Conservation (phyloP, 2,888 invertebrate genomes). For the Trachelus stipa region DNA sequence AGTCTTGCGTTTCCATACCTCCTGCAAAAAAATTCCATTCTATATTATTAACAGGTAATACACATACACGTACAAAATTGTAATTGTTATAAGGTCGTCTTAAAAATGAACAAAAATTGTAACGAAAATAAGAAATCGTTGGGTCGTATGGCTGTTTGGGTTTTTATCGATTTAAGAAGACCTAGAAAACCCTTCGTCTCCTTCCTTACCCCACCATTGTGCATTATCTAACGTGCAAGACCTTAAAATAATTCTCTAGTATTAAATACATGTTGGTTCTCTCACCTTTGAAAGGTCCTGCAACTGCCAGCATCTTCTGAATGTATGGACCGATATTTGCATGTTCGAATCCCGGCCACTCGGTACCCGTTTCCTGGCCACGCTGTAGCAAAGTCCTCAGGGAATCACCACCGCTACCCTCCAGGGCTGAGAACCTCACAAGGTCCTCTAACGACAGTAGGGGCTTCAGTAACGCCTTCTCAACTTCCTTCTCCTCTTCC, state of each 20-base stretch:
- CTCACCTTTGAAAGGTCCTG: constrained; percentile 61
- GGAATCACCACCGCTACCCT: constrained; percentile 67
- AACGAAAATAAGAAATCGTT: neutral
- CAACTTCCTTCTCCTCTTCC: constrained; percentile 73
- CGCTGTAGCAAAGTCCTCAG: constrained; percentile 69
- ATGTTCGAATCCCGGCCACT: constrained; percentile 69
- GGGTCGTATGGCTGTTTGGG: constrained; percentile 23
- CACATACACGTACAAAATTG: neutral
- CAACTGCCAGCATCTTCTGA: constrained; percentile 68
- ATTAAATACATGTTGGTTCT: neutral
- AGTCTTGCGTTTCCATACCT: constrained; percentile 64
- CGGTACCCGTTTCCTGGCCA: constrained; percentile 65
- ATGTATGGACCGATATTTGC: constrained; percentile 70
- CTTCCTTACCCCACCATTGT: neutral
- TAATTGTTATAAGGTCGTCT: neutral
- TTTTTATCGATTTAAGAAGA: constrained; percentile 65
- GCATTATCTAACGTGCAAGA: neutral
- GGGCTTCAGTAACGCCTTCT: constrained; percentile 71
- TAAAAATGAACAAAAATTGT: neutral
- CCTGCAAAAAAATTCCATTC: neutral
- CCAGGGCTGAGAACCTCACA: constrained; percentile 70
- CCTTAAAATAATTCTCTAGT: neutral
- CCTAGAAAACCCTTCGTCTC: constrained; percentile 38
- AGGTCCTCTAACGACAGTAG: constrained; percentile 73
- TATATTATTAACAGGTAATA: neutral